Conservation (phyloP, 2,113 vertebrate genomes). For the Puntigrus tetrazona region DNA sequence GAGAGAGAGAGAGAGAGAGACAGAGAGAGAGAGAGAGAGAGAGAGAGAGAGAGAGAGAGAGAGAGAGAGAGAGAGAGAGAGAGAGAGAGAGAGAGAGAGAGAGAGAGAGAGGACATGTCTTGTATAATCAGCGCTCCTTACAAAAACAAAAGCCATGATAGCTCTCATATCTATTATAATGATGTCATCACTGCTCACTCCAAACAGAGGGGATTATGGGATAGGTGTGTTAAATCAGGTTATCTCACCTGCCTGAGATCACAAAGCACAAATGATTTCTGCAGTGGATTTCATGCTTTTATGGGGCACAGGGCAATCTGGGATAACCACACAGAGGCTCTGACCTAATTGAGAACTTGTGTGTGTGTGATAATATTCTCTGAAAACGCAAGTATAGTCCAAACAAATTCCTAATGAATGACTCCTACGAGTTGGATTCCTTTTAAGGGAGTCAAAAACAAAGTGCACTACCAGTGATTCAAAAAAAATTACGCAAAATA, state of each 20-base stretch:
- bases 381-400: no score
- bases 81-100: neutral
- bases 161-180: neutral
- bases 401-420: neutral
- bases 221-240: slow-evolving; percentile 34
- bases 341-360: slow-evolving; percentile 40
- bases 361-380: no score
- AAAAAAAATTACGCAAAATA: no score
- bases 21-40: slow-evolving; percentile 1
- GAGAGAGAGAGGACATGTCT: neutral
- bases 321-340: neutral
- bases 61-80: neutral
- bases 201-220: slow-evolving; percentile 18
- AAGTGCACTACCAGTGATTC: neutral
- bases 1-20: no score
- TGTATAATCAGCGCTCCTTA: neutral
- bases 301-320: slow-evolving; percentile 4
- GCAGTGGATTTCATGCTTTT: slow-evolving; percentile 11
- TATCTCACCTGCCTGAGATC: slow-evolving; percentile 11
- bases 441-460: neutral
- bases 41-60: neutral
- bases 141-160: neutral
- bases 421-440: neutral
- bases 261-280: neutral
- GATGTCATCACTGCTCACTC: slow-evolving; percentile 8